A percentile compares a stretch with the other conserved stretches of the same genome.
These are phyloP conservation scores for Papilio elwesi DNA, from an alignment of 2,888 invertebrate genomes.

Conservation along the genomic window DNA sequence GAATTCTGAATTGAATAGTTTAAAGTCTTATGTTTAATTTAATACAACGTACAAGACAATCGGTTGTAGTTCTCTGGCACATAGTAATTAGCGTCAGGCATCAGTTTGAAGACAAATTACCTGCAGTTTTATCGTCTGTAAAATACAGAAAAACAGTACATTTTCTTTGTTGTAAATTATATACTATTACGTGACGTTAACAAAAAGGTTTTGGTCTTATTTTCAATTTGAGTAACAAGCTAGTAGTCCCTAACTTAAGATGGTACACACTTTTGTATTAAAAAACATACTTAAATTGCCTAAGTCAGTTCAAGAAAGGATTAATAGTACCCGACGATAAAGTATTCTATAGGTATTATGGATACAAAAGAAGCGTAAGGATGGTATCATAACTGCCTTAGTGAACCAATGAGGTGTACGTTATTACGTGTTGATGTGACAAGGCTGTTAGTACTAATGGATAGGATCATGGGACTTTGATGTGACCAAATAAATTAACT, in stretches of 20 bases:
- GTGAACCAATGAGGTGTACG: too few relatives aligned
- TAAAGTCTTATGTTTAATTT: neutral
- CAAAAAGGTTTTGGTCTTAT: neutral
- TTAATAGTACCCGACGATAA: too few relatives aligned
- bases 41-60: conserved; percentile 18
- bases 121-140: conserved; percentile 46
- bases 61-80: neutral
- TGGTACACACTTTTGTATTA: neutral
- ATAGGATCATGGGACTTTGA: too few relatives aligned
- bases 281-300: neutral
- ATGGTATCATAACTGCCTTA: too few relatives aligned
- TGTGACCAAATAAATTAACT: too few relatives aligned
- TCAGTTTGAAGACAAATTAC: conserved; percentile 46
- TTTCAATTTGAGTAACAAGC: neutral
- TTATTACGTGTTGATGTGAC: too few relatives aligned
- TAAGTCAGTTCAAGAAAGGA: too few relatives aligned
- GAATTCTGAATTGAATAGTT: conserved; percentile 24
- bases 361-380: too few relatives aligned
- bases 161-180: conserved; percentile 27
- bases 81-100: conserved; percentile 24
- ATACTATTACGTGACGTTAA: conserved; percentile 7
- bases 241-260: too few relatives aligned
- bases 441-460: too few relatives aligned
- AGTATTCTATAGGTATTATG: too few relatives aligned
- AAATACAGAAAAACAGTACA: conserved; percentile 43